These are phyloP conservation scores for Platycnemis pennipes DNA, from an alignment of 2,888 invertebrate genomes.

Conservation along the genomic window DNA sequence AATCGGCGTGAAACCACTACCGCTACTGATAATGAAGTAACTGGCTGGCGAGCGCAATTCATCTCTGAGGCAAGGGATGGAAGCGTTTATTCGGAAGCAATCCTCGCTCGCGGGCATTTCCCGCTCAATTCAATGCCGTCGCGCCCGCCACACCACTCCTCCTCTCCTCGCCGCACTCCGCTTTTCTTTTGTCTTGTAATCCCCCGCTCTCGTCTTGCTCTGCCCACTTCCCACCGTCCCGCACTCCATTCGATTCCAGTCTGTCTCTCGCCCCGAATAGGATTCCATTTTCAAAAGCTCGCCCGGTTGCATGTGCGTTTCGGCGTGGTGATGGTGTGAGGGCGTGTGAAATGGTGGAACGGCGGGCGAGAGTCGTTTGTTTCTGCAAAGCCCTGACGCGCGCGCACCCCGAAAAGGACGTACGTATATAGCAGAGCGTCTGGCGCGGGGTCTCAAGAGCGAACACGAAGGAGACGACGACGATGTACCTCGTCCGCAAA, in stretches of 20 bases:
- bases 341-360: background rate
- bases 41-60: background rate
- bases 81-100: background rate
- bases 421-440: background rate
- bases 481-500: conserved; percentile 3
- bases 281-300: background rate
- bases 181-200: background rate
- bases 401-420: too few species aligned
- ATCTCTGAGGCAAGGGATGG: background rate
- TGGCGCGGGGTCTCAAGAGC: background rate
- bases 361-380: background rate
- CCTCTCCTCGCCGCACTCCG: background rate
- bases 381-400: background rate
- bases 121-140: background rate
- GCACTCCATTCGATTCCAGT: background rate
- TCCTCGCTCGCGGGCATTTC: background rate
- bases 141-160: background rate
- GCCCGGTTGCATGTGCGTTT: background rate
- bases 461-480: background rate
- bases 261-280: background rate
- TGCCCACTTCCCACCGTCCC: conserved; percentile 13
- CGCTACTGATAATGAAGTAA: too few species aligned
- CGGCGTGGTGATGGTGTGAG: background rate
- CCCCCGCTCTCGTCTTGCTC: background rate
- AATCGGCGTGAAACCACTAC: too few species aligned